A percentile compares a stretch with the other conserved stretches of the same genome.
phyloP scores from a whole-genome alignment of 2,113 vertebrate genomes.

The Columba livia region DNA sequence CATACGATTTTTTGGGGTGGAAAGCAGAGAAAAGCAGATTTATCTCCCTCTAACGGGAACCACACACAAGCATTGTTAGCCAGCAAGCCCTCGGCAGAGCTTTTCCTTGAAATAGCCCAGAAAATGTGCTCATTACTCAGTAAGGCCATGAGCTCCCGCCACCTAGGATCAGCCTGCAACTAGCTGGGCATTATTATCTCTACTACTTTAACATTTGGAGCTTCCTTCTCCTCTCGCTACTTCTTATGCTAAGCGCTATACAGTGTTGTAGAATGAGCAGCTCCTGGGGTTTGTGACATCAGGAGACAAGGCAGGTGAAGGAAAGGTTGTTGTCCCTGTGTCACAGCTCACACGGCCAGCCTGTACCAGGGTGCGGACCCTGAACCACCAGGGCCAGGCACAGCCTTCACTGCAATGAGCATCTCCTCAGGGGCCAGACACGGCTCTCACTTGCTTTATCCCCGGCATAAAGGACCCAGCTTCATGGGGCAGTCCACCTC shows the following conservation, averaged over 20 bases:
- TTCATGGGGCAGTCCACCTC: accelerated
- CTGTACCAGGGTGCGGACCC: background rate
- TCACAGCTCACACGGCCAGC: background rate
- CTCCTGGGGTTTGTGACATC: background rate
- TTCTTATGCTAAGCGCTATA: background rate
- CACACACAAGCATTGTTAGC: background rate
- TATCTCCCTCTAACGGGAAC: background rate
- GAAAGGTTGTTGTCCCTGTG: background rate
- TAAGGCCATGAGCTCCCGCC: background rate
- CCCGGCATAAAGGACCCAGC: background rate
- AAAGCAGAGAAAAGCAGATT: background rate
- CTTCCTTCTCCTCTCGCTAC: background rate
- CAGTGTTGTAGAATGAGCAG: background rate
- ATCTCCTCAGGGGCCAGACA: background rate
- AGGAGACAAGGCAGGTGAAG: background rate
- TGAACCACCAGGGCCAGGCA: background rate
- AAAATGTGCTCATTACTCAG: background rate
- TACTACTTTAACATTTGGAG: background rate
- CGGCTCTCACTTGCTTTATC: background rate
- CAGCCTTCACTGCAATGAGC: background rate
- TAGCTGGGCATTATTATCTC: background rate
- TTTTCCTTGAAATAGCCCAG: background rate
- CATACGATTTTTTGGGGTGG: background rate
- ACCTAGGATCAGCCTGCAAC: background rate
- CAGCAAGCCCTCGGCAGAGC: background rate